A percentile compares a stretch with the other conserved stretches of the same genome.
phyloP scores from a whole-genome alignment of 2,888 invertebrate species.

The Tribolium freemani region DNA sequence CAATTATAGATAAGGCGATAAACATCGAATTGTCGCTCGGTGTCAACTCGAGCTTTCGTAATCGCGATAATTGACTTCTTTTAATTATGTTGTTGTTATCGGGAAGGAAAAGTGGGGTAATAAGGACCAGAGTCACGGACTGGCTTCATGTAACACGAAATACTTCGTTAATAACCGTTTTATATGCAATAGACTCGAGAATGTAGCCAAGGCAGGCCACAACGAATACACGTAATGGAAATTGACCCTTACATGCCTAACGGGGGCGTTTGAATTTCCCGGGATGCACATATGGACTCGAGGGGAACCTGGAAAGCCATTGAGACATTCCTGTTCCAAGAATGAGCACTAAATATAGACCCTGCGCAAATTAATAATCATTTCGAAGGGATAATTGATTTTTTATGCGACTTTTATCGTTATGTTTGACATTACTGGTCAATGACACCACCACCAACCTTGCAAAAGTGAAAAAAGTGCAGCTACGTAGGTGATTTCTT shows the following conservation, averaged over 20 bases:
- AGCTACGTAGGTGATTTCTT: too few species aligned
- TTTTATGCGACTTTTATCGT: too few species aligned
- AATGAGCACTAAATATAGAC: too few species aligned
- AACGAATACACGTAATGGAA: conserved; percentile 27
- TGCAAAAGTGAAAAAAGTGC: too few species aligned
- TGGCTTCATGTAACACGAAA: conserved; percentile 49
- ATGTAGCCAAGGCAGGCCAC: conserved; percentile 22
- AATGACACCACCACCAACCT: too few species aligned
- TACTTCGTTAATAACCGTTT: conserved; percentile 51
- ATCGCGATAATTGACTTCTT: conserved; percentile 18
- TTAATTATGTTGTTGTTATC: conserved; percentile 24
- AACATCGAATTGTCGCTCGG: conserved; percentile 24
- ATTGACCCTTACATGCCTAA: conserved; percentile 12
- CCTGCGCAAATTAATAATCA: too few species aligned
- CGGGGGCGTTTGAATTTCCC: background rate
- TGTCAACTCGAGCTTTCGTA: background rate
- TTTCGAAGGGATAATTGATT: too few species aligned
- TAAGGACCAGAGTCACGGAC: conserved; percentile 26
- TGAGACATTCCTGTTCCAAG: too few species aligned
- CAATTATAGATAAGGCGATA: conserved; percentile 36
- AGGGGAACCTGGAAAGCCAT: too few species aligned
- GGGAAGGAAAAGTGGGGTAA: conserved; percentile 12
- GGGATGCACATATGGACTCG: too few species aligned
- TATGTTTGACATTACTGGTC: too few species aligned
- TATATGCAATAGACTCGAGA: conserved; percentile 48